Conservation (phyloP, 2,888 invertebrate species). For the Monochamus alternatus region DNA sequence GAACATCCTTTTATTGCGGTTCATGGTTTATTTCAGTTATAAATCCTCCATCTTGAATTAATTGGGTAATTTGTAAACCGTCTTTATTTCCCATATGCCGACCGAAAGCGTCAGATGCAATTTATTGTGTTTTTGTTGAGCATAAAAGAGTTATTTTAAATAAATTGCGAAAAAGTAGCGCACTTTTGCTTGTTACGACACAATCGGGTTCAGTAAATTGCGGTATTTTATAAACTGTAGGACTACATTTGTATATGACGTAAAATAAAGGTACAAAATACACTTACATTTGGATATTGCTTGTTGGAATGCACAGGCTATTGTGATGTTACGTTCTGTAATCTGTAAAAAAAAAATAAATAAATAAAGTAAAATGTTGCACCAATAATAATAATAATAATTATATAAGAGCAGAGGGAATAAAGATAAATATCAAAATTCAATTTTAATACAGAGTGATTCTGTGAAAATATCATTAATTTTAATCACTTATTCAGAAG, state of each 20-base stretch:
- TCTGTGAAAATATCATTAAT: too few species aligned
- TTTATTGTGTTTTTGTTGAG: conserved; percentile 35
- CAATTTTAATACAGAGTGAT: too few species aligned
- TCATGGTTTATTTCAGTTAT: conserved; percentile 57
- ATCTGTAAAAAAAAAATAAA: too few species aligned
- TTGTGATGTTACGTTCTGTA: too few species aligned
- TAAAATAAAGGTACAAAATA: too few species aligned
- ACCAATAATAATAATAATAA: too few species aligned
- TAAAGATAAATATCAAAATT: too few species aligned
- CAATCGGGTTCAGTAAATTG: conserved; percentile 35
- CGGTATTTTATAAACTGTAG: not conserved
- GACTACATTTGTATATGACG: not conserved
- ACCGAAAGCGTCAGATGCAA: conserved; percentile 33
- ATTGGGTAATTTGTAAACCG: conserved; percentile 59
- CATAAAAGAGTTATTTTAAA: conserved; percentile 21
- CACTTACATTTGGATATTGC: too few species aligned
- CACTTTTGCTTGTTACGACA: conserved; percentile 33
- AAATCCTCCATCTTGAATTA: conserved; percentile 58
- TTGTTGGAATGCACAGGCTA: too few species aligned
- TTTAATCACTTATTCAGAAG: too few species aligned
- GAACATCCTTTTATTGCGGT: conserved; percentile 52
- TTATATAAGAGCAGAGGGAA: too few species aligned
- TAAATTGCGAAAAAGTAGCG: conserved; percentile 39
- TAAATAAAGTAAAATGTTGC: too few species aligned
- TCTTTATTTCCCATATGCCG: conserved; percentile 43